A percentile compares a stretch with the other conserved stretches of the same genome.
Conservation (phyloP, 2,888 invertebrate species). For the Morinoia aosen region DNA sequence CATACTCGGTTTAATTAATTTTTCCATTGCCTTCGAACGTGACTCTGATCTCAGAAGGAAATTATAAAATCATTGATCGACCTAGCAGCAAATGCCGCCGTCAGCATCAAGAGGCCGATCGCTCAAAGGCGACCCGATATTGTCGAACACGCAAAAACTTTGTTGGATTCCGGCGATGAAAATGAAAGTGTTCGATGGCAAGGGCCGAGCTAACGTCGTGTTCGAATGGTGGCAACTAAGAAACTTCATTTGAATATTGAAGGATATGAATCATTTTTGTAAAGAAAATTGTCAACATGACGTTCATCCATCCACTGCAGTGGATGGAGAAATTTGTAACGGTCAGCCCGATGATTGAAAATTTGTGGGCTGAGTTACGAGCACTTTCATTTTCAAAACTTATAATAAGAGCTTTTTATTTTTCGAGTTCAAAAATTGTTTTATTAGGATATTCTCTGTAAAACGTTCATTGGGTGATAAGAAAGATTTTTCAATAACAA, state of each 20-base stretch:
- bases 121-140: conserved; percentile 3
- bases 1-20: background rate
- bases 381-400: background rate
- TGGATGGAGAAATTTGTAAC: background rate
- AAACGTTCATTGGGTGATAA: no score
- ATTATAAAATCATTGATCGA: conserved; percentile 7
- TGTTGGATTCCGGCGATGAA: background rate
- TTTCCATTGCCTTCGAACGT: background rate
- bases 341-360: background rate
- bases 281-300: background rate
- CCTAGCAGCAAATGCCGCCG: background rate
- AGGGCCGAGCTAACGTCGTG: background rate
- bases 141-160: background rate
- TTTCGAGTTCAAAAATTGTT: background rate
- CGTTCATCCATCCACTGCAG: background rate
- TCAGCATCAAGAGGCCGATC: background rate
- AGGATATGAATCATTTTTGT: background rate
- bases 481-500: no score
- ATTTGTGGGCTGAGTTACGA: background rate
- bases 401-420: background rate
- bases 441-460: background rate
- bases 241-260: background rate
- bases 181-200: background rate
- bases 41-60: background rate
- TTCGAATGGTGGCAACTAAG: background rate